Percentiles rank a stretch among this genome's conserved stretches.
Evolutionary conservation across 2,888 invertebrate genomes (phyloP).

Genomic region (Drosophila paracracens): DNA sequence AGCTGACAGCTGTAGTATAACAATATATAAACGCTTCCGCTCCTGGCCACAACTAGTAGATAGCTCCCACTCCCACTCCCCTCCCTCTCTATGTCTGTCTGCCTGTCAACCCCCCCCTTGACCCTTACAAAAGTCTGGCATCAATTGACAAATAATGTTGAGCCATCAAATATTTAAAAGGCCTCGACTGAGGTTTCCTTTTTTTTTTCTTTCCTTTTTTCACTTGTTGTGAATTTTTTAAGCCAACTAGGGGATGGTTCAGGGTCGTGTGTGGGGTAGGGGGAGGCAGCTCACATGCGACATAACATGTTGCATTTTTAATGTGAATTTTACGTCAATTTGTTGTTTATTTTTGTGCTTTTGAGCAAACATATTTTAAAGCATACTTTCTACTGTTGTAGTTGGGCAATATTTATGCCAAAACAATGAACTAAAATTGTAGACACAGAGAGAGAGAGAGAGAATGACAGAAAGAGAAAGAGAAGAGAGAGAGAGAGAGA

Average conservation of each 20-base stretch:
- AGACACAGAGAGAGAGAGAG: background rate
- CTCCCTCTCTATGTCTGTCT: constrained; percentile 3
- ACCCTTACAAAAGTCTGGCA: constrained; percentile 34
- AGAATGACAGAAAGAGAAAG: rapidly evolving
- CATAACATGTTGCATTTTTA: constrained; percentile 80
- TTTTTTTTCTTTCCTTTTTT: constrained; percentile 3
- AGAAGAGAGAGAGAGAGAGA: background rate
- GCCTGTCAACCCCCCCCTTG: background rate
- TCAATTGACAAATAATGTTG: constrained; percentile 76
- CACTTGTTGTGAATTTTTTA: constrained; percentile 11
- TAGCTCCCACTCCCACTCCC: background rate
- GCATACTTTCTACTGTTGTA: constrained; percentile 57
- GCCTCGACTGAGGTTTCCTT: constrained; percentile 42
- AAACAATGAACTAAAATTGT: constrained; percentile 43
- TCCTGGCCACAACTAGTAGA: constrained; percentile 74
- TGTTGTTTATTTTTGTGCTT: constrained; percentile 34
- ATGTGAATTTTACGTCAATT: constrained; percentile 65
- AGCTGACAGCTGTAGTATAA: constrained; percentile 71
- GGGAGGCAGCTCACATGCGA: constrained; percentile 57
- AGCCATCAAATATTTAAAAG: constrained; percentile 77
- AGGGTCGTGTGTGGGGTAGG: background rate
- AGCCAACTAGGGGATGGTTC: background rate
- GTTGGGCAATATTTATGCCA: constrained; percentile 46
- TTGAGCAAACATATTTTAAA: constrained; percentile 67
- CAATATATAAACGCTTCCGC: constrained; percentile 49